These are phyloP conservation scores for Ophioninae sp. DNA, from an alignment of 2,888 invertebrate species.

Conservation along the genomic window DNA sequence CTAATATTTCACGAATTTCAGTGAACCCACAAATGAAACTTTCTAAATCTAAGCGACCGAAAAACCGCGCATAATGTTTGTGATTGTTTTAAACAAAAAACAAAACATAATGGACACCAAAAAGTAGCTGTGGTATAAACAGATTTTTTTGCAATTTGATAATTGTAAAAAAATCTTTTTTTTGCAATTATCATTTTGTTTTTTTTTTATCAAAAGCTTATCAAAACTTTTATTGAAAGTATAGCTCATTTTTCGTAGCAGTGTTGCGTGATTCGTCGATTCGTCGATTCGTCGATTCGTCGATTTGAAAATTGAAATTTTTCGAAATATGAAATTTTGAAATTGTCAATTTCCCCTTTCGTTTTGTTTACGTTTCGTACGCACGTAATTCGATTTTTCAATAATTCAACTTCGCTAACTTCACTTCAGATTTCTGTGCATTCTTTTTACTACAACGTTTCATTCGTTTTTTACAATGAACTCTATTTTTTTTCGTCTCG, in stretches of 20 bases:
- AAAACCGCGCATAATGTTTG: not conserved
- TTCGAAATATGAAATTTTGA: too few relatives aligned
- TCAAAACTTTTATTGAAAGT: too few relatives aligned
- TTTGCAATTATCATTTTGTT: too few relatives aligned
- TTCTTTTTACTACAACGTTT: not conserved
- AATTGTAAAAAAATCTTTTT: too few relatives aligned
- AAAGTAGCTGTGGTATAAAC: not conserved
- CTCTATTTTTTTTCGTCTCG: too few relatives aligned
- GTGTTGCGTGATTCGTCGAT: not conserved
- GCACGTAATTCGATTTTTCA: not conserved
- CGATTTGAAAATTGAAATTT: not conserved
- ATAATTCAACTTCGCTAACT: not conserved
- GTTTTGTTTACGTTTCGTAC: not conserved
- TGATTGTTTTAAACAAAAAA: not conserved
- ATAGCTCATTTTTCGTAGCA: not conserved
- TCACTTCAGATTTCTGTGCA: not conserved
- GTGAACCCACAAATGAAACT: not conserved
- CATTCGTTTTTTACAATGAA: not conserved
- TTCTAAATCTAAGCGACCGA: not conserved
- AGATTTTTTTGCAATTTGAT: not conserved
- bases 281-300: too few relatives aligned
- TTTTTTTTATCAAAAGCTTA: too few relatives aligned
- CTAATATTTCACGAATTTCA: slow-evolving; percentile 10
- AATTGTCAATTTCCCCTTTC: not conserved
- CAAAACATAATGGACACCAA: not conserved